Percentiles rank a stretch among this genome's conserved stretches.
phyloP scores from a whole-genome alignment of 2,888 invertebrate species.

The Autographa gamma region DNA sequence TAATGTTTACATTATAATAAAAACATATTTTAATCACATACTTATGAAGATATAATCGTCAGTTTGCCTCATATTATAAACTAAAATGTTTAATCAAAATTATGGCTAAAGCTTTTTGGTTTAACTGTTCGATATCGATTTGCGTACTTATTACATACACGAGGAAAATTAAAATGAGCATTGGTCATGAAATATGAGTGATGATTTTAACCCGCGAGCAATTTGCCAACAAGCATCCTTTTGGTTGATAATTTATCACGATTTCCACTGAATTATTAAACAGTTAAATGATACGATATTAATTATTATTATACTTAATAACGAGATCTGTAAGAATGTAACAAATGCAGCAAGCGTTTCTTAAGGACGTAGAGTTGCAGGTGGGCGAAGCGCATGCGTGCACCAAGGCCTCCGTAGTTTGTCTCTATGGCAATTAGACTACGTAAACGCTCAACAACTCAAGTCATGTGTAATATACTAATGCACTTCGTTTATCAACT shows the following conservation, averaged over 20 bases:
- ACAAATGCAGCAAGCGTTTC: slow-evolving; percentile 69
- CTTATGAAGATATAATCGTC: too few relatives aligned
- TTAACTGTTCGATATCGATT: too few relatives aligned
- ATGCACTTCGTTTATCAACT: slow-evolving; percentile 4
- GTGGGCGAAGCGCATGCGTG: slow-evolving; percentile 62
- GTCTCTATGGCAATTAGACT: slow-evolving; percentile 47
- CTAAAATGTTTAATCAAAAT: too few relatives aligned
- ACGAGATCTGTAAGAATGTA: slow-evolving; percentile 68
- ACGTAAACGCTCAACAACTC: not conserved
- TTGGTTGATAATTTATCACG: not conserved
- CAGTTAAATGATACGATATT: not conserved
- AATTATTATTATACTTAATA: slow-evolving; percentile 53
- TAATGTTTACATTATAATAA: not conserved
- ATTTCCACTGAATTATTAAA: not conserved
- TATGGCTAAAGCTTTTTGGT: too few relatives aligned
- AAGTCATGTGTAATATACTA: not conserved
- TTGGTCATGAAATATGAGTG: not conserved
- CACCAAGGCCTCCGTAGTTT: slow-evolving; percentile 59
- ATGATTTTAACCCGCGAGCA: not conserved
- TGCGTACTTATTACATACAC: too few relatives aligned
- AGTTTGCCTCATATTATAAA: too few relatives aligned
- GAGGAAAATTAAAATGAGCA: not conserved
- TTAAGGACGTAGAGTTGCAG: slow-evolving; percentile 63
- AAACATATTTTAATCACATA: not conserved
- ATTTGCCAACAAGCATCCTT: not conserved